phyloP scores from a whole-genome alignment of 1,140 invertebrate genomes.

The Drosophila ohnishii region DNA sequence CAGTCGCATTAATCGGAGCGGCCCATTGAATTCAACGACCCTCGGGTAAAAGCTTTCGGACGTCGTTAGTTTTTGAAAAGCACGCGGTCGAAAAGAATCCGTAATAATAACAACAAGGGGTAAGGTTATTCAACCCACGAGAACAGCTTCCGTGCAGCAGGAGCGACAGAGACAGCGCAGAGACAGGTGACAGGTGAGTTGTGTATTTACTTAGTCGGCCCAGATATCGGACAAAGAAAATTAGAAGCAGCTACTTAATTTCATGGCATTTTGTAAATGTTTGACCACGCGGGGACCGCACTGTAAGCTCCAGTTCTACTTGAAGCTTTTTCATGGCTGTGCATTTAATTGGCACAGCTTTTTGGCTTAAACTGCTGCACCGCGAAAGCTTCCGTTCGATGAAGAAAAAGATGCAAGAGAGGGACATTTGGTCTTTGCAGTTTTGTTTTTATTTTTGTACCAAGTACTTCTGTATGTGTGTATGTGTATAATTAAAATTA shows the following conservation, averaged over 20 bases:
- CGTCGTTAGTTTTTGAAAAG: conserved; percentile 8
- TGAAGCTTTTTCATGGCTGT: conserved; percentile 35
- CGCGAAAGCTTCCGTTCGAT: conserved; percentile 10
- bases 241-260: conserved; percentile 10
- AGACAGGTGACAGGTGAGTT: conserved; percentile 27
- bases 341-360: conserved; percentile 34
- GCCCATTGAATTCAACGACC: neutral
- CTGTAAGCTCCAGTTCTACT: conserved; percentile 39
- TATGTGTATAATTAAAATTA: neutral
- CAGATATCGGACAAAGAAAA: neutral
- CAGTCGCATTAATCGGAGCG: neutral
- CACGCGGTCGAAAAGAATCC: conserved; percentile 2
- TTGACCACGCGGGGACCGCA: conserved; percentile 26
- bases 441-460: conserved; percentile 12
- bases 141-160: neutral
- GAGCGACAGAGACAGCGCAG: neutral
- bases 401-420: conserved; percentile 5
- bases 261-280: conserved; percentile 18
- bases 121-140: conserved; percentile 39
- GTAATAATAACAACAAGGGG: conserved; percentile 2
- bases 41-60: neutral
- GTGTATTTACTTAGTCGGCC: neutral
- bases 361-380: conserved; percentile 27
- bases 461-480: neutral
- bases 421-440: neutral